Percentiles rank a stretch among this genome's conserved stretches.
Evolutionary conservation across 2,797 vertebrate genomes (phyloP).

Genomic region (Tangara arthus): DNA sequence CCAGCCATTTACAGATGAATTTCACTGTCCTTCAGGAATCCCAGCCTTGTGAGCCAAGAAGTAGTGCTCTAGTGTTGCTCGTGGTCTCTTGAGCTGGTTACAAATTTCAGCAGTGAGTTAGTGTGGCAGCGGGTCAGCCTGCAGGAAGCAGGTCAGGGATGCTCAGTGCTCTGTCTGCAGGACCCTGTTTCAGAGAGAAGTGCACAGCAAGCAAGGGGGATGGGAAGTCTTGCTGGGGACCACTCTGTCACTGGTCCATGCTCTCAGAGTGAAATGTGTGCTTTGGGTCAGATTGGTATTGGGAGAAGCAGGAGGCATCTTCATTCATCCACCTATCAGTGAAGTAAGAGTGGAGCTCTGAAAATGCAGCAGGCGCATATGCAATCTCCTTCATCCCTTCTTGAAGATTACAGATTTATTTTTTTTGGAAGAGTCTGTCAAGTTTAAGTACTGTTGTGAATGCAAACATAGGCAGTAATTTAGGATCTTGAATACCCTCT

Average conservation of each 20-base stretch:
- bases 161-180: not conserved
- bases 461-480: not conserved
- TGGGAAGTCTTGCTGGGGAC: not conserved
- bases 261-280: accelerated
- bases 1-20: not conserved
- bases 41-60: not conserved
- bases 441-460: not conserved
- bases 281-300: not conserved
- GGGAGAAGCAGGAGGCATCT: not conserved
- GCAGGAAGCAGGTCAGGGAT: not conserved
- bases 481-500: not conserved
- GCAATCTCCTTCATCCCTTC: not conserved
- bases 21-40: not conserved
- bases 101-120: not conserved
- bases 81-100: not conserved
- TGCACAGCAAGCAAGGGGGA: not conserved
- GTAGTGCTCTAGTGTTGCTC: not conserved
- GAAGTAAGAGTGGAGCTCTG: not conserved
- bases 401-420: not conserved
- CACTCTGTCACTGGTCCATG: not conserved
- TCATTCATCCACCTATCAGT: not conserved
- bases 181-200: not conserved
- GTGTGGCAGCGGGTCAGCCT: not conserved
- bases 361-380: not conserved
- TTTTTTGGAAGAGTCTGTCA: not conserved